These are phyloP conservation scores for Pegoplata infirma DNA, from an alignment of 2,888 invertebrate species.

Conservation along the genomic window DNA sequence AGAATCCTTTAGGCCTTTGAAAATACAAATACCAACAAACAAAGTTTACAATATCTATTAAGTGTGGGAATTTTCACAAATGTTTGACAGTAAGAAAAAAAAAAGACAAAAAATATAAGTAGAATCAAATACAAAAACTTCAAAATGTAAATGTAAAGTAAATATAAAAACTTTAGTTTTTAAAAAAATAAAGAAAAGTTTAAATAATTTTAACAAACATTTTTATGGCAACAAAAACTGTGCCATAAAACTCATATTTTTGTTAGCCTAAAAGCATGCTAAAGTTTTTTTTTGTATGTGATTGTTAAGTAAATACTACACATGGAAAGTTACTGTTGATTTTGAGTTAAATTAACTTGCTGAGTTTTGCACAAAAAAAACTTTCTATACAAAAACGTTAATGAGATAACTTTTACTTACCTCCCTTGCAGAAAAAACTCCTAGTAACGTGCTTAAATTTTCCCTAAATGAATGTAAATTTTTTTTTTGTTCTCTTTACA, in stretches of 20 bases:
- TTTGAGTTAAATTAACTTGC: constrained; percentile 40
- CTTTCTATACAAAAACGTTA: constrained; percentile 24
- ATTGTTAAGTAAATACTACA: constrained; percentile 1
- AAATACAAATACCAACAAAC: constrained; percentile 41
- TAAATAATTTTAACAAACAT: constrained; percentile 24
- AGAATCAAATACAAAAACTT: constrained; percentile 48
- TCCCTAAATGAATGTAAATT: constrained; percentile 29
- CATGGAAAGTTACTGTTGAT: constrained; percentile 2
- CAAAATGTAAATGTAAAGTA: constrained; percentile 50
- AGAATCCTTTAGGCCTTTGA: constrained; percentile 47
- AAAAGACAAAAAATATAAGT: constrained; percentile 25
- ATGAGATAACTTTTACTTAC: constrained; percentile 43
- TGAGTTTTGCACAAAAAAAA: constrained; percentile 4
- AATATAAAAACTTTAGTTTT: constrained; percentile 36
- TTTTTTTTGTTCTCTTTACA: constrained; percentile 22
- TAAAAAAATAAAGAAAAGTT: constrained; percentile 9
- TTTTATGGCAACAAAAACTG: constrained; percentile 20
- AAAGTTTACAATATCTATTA: constrained; percentile 42
- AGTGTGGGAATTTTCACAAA: constrained; percentile 57
- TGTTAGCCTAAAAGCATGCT: constrained; percentile 38
- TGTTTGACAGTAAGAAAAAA: constrained; percentile 22
- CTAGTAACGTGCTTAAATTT: too few species aligned
- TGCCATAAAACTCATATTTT: neutral
- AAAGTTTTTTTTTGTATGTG: neutral
- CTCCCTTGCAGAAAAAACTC: too few species aligned